Conservation (phyloP, 1,140 invertebrate genomes). For the Sarcophaga peregrina region DNA sequence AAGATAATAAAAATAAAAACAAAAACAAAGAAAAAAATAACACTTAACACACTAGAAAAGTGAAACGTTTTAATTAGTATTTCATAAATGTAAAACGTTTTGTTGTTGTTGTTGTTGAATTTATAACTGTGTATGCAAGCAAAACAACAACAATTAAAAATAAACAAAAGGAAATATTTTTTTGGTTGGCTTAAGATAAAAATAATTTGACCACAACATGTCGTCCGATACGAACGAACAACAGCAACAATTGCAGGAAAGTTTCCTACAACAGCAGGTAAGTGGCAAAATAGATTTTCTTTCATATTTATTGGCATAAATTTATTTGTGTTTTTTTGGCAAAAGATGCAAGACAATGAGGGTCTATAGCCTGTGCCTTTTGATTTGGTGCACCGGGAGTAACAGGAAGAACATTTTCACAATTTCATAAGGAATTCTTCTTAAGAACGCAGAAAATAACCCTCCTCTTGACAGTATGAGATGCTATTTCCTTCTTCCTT, state of each 20-base stretch:
- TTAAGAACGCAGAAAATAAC: too few relatives aligned
- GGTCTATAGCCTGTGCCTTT: too few relatives aligned
- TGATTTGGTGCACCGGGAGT: too few relatives aligned
- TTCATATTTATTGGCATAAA: background rate
- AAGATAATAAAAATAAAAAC: background rate
- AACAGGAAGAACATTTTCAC: too few relatives aligned
- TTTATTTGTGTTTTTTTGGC: too few relatives aligned
- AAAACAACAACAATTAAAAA: background rate
- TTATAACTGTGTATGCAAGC: background rate
- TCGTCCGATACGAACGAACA: slow-evolving; percentile 43
- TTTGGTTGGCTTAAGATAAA: background rate
- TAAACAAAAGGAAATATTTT: background rate
- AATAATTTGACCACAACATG: slow-evolving; percentile 37
- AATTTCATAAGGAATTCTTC: too few relatives aligned
- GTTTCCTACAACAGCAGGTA: slow-evolving; percentile 48
- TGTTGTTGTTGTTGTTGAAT: background rate
- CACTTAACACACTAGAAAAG: background rate
- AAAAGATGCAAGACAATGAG: too few relatives aligned
- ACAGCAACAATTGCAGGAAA: slow-evolving; percentile 46
- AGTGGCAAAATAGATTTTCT: background rate
- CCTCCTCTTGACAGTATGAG: too few relatives aligned
- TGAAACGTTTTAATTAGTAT: background rate
- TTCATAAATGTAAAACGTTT: background rate
- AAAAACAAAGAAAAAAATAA: background rate
- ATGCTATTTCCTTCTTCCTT: too few relatives aligned